A percentile compares a stretch with the other conserved stretches of the same genome.
These are phyloP conservation scores for Myrmophylax atrothorax DNA, from an alignment of 2,113 vertebrate species.

Conservation along the genomic window DNA sequence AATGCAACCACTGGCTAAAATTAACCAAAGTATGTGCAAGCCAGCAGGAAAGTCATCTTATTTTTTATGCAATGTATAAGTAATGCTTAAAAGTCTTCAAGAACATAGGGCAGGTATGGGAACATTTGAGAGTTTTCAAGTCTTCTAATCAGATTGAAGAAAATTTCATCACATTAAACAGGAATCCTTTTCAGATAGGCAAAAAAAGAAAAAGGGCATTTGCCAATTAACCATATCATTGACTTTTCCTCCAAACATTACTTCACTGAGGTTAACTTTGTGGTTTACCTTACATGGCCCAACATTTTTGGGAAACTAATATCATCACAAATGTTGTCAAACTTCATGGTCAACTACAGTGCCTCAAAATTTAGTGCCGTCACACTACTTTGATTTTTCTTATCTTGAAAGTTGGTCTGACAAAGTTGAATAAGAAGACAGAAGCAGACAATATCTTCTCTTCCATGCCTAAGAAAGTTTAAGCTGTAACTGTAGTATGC, in stretches of 20 bases:
- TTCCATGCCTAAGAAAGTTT: background rate
- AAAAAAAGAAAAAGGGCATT: background rate
- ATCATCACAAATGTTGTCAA: background rate
- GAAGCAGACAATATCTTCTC: background rate
- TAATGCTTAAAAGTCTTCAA: background rate
- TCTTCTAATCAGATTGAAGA: background rate
- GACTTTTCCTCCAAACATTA: background rate
- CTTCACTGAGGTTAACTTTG: background rate
- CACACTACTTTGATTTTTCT: background rate
- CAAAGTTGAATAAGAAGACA: background rate
- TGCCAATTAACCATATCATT: background rate
- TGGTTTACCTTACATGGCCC: background rate
- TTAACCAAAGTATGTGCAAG: conserved; percentile 9
- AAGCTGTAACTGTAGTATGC: background rate
- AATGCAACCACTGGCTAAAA: conserved; percentile 2
- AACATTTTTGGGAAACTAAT: background rate
- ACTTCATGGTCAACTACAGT: background rate
- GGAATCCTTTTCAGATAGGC: background rate
- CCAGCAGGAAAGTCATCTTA: background rate
- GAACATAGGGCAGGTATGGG: background rate
- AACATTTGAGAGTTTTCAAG: background rate
- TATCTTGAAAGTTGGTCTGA: background rate
- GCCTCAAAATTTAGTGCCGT: background rate
- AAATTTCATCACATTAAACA: background rate
- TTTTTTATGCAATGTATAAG: background rate